Evolutionary conservation across 2,113 vertebrate species (phyloP).

Genomic region (Platycercus adscitus): DNA sequence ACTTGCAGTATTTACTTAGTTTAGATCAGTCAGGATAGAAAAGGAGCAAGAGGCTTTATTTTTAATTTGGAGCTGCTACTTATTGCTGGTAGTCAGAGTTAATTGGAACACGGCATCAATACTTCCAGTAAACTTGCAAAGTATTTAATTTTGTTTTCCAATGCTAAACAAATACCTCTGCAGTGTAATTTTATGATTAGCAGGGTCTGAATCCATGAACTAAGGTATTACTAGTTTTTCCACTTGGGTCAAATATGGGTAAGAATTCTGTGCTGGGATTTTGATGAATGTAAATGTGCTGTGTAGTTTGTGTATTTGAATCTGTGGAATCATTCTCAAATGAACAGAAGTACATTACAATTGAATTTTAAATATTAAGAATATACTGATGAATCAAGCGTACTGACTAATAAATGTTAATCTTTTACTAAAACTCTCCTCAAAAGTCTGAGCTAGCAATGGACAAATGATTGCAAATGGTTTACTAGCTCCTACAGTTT

Average conservation of each 20-base stretch:
- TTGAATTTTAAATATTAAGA: constrained; percentile 62
- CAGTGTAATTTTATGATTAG: constrained; percentile 70
- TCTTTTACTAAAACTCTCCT: not conserved
- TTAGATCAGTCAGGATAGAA: constrained; percentile 15
- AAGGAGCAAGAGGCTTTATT: not conserved
- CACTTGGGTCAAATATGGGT: constrained; percentile 42
- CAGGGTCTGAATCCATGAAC: not conserved
- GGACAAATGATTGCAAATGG: not conserved
- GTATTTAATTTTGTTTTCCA: constrained; percentile 61
- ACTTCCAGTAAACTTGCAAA: constrained; percentile 53
- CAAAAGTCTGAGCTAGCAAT: constrained; percentile 20
- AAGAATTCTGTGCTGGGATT: constrained; percentile 62
- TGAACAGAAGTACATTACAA: constrained; percentile 63
- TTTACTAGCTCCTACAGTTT: constrained; percentile 12
- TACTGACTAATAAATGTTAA: constrained; percentile 55
- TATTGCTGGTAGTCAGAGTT: constrained; percentile 31
- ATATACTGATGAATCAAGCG: constrained; percentile 57
- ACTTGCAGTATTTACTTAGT: constrained; percentile 25
- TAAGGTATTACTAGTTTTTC: constrained; percentile 50
- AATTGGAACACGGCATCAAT: constrained; percentile 27
- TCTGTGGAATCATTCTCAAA: constrained; percentile 63
- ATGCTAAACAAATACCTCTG: constrained; percentile 55
- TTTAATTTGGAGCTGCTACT: not conserved
- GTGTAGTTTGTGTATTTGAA: constrained; percentile 47
- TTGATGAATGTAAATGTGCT: constrained; percentile 53